Evolutionary conservation across 2,888 invertebrate species (phyloP).

Genomic region (Phengaris arion): DNA sequence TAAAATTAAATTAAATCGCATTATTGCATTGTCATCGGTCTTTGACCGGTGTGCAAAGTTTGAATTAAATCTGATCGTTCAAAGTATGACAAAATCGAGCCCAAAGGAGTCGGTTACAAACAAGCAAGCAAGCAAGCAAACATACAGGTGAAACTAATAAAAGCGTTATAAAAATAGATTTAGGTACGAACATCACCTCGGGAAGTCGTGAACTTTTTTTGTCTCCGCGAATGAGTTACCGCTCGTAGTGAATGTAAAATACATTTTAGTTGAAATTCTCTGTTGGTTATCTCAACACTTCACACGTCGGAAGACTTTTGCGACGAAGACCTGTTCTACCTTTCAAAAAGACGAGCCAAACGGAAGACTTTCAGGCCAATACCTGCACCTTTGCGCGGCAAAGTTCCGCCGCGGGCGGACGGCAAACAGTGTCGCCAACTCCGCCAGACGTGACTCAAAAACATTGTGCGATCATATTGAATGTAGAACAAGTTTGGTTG

Average conservation of each 20-base stretch:
- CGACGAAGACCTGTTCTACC: not conserved
- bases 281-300: constrained; percentile 17
- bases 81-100: too few relatives aligned
- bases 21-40: too few relatives aligned
- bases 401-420: constrained; percentile 1
- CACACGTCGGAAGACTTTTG: constrained; percentile 2
- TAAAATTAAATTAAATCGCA: too few relatives aligned
- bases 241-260: not conserved
- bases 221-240: too few relatives aligned
- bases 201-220: not conserved
- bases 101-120: too few relatives aligned
- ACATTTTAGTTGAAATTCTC: not conserved
- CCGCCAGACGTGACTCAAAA: not conserved
- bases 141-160: too few relatives aligned
- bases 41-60: too few relatives aligned
- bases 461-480: constrained; percentile 11
- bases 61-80: too few relatives aligned
- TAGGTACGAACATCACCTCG: not conserved
- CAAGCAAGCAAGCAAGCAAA: too few relatives aligned
- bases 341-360: not conserved
- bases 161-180: too few relatives aligned
- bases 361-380: not conserved
- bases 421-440: not conserved
- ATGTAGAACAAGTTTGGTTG: not conserved
- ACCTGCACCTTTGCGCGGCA: not conserved